phyloP scores from a whole-genome alignment of 2,888 invertebrate genomes.

The Hedychridium roseum region DNA sequence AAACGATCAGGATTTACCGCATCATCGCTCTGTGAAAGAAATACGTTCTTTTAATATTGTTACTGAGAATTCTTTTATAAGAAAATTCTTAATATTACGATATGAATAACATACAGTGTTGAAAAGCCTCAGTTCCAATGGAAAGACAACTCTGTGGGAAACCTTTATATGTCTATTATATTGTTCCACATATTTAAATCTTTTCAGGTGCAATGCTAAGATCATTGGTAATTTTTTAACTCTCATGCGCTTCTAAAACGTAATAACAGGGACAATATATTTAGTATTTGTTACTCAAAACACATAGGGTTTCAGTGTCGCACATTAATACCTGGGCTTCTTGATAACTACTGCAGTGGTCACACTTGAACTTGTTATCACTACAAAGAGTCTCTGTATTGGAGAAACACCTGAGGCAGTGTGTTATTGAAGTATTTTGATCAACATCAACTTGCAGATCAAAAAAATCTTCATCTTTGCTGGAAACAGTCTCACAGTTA shows the following conservation, averaged over 20 bases:
- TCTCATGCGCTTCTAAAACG: slow-evolving; percentile 85
- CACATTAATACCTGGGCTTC: slow-evolving; percentile 81
- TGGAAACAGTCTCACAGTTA: slow-evolving; percentile 99
- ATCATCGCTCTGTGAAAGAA: slow-evolving; percentile 85
- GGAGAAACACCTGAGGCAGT: slow-evolving; percentile 96
- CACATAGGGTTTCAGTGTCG: neutral
- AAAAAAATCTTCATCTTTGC: slow-evolving; percentile 99
- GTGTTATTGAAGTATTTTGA: slow-evolving; percentile 98
- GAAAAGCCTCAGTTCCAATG: slow-evolving; percentile 94
- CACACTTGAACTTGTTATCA: slow-evolving; percentile 99
- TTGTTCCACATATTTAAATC: slow-evolving; percentile 98
- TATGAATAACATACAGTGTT: slow-evolving; percentile 78
- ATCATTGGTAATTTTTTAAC: slow-evolving; percentile 98
- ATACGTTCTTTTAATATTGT: slow-evolving; percentile 7
- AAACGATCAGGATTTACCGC: slow-evolving; percentile 97
- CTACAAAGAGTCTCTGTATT: slow-evolving; percentile 98
- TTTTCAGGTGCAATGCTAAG: slow-evolving; percentile 94
- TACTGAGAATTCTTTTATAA: slow-evolving; percentile 1
- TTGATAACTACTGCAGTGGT: slow-evolving; percentile 98
- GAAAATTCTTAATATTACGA: slow-evolving; percentile 7
- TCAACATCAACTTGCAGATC: slow-evolving; percentile 99
- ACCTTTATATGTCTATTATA: slow-evolving; percentile 99
- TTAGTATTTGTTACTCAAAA: neutral
- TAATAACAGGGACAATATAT: slow-evolving; percentile 3
- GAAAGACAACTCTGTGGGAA: slow-evolving; percentile 98